These are phyloP conservation scores for Pseudomyrmex cubaensis DNA, from an alignment of 1,140 invertebrate genomes.

Conservation along the genomic window DNA sequence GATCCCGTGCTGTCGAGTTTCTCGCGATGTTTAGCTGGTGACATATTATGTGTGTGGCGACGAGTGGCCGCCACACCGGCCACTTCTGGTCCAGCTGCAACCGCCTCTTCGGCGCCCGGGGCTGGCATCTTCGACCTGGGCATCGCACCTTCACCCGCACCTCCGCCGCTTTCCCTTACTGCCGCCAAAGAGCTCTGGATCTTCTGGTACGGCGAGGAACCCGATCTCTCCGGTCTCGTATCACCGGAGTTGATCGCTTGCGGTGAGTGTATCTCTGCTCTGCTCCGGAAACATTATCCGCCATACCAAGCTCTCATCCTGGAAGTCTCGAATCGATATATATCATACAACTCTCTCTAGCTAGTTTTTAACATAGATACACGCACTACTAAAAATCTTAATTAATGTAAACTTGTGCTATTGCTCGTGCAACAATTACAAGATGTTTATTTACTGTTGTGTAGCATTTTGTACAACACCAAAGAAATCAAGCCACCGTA, in stretches of 20 bases:
- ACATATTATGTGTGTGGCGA: conserved; percentile 98
- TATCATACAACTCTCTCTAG: background rate
- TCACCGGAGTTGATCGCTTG: conserved; percentile 91
- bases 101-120: conserved; percentile 85
- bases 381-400: background rate
- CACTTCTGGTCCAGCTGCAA: conserved; percentile 78
- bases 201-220: conserved; percentile 99
- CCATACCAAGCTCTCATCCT: background rate
- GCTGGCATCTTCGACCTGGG: conserved; percentile 87
- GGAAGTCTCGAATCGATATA: conserved; percentile 8
- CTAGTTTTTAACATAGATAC: background rate
- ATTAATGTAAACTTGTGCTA: background rate
- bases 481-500: conserved; percentile 28
- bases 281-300: conserved; percentile 12
- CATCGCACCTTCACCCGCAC: conserved; percentile 86
- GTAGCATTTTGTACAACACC: conserved; percentile 21
- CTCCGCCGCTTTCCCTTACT: conserved; percentile 90
- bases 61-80: conserved; percentile 88
- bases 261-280: conserved; percentile 87
- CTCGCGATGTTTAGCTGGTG: conserved; percentile 95
- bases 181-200: conserved; percentile 98
- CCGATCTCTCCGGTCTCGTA: conserved; percentile 93
- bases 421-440: conserved; percentile 25
- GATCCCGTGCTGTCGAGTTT: conserved; percentile 97
- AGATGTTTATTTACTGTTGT: conserved; percentile 46